Conservation (phyloP, 2,113 vertebrate genomes). For the Tamias sibiricus region DNA sequence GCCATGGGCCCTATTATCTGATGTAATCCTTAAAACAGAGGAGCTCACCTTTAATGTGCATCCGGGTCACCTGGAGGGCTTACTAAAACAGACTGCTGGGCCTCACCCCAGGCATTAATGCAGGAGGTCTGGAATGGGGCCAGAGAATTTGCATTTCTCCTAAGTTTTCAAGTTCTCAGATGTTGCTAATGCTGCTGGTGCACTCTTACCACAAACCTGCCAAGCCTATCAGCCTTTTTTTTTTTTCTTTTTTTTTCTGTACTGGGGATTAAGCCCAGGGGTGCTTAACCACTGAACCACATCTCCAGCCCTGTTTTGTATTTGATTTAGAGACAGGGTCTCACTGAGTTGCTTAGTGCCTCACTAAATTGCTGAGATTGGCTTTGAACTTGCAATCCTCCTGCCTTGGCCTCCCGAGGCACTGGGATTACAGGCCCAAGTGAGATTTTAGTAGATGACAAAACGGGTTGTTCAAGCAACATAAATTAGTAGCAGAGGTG, state of each 20-base stretch:
- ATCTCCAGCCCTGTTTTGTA: too few relatives aligned
- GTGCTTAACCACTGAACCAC: too few relatives aligned
- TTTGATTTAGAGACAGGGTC: too few relatives aligned
- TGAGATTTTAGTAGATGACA: neutral
- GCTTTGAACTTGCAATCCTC: too few relatives aligned
- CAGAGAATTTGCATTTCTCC: neutral
- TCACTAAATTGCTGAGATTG: too few relatives aligned
- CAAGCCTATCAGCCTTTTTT: neutral
- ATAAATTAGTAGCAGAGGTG: neutral
- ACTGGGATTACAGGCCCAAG: too few relatives aligned
- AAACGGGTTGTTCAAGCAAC: neutral
- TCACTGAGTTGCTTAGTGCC: too few relatives aligned
- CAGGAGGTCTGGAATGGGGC: neutral
- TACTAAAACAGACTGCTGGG: neutral
- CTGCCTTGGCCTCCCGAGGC: too few relatives aligned
- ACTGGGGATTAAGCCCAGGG: too few relatives aligned
- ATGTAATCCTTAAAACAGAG: neutral
- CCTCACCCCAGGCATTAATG: neutral
- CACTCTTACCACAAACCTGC: neutral
- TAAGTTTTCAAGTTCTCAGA: neutral
- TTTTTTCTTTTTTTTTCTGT: neutral
- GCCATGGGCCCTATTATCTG: neutral
- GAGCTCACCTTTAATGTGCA: neutral
- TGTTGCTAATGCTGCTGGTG: neutral
- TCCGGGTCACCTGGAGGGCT: neutral